Evolutionary conservation across 1,140 invertebrate genomes (phyloP).

Genomic region (Listronotus bonariensis): DNA sequence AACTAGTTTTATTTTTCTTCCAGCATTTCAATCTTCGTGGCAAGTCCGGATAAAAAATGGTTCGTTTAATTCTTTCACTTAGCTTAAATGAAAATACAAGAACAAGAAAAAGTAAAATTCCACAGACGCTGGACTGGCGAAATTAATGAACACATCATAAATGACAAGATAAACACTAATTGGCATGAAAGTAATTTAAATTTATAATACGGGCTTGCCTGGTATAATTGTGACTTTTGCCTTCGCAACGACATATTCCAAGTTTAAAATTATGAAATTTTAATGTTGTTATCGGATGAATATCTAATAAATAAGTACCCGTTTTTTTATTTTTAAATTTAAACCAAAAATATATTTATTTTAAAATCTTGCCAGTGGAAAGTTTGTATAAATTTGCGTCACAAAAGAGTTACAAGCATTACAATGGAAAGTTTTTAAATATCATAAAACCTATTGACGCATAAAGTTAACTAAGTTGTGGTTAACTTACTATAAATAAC

Average conservation of each 20-base stretch:
- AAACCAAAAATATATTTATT: too few species aligned
- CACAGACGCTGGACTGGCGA: constrained; percentile 16
- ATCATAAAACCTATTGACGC: too few species aligned
- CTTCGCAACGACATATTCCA: neutral
- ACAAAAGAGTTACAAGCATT: too few species aligned
- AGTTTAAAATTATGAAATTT: neutral
- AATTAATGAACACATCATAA: constrained; percentile 37
- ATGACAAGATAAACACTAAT: constrained; percentile 35
- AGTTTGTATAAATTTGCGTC: too few species aligned
- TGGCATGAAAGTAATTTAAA: constrained; percentile 35
- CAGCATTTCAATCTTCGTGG: constrained; percentile 7
- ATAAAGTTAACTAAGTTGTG: too few species aligned
- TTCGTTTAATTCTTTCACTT: constrained; percentile 30
- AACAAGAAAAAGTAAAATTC: constrained; percentile 24
- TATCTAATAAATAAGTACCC: neutral
- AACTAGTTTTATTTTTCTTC: constrained; percentile 4
- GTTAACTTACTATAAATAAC: too few species aligned
- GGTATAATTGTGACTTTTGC: constrained; percentile 15
- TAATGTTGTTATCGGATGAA: neutral
- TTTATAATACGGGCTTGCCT: constrained; percentile 25
- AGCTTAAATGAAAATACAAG: constrained; percentile 27
- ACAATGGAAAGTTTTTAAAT: too few species aligned
- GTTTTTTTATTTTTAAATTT: too few species aligned
- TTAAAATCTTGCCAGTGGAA: too few species aligned
- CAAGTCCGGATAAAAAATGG: constrained; percentile 10